phyloP scores from a whole-genome alignment of 2,888 invertebrate genomes.

The Furcula furcula region DNA sequence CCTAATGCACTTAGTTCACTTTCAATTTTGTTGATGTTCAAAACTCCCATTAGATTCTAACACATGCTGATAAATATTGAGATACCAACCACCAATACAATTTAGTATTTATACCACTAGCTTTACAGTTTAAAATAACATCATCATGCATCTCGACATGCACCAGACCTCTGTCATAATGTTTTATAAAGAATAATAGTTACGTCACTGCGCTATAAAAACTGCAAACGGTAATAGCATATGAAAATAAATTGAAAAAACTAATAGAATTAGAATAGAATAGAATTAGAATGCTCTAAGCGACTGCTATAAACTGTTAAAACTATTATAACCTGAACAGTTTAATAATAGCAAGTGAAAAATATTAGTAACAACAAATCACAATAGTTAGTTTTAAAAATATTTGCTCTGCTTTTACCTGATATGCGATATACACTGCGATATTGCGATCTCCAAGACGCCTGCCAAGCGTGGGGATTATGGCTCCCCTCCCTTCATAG shows the following conservation, averaged over 20 bases:
- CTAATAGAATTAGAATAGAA: background rate
- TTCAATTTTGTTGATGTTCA: background rate
- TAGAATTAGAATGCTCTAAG: no score
- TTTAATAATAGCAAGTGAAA: no score
- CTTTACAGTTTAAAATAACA: background rate
- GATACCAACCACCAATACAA: background rate
- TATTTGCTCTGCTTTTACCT: no score
- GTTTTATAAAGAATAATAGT: background rate
- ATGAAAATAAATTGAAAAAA: background rate
- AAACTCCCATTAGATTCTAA: background rate
- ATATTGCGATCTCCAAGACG: no score
- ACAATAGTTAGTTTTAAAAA: no score
- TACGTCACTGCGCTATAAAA: background rate
- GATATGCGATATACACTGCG: no score
- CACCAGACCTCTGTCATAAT: background rate
- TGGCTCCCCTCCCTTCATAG: no score
- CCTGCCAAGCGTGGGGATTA: no score
- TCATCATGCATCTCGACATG: background rate
- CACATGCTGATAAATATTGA: background rate
- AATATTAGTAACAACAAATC: no score
- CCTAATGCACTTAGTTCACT: background rate
- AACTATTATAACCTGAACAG: no score
- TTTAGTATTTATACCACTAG: background rate
- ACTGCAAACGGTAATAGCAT: background rate
- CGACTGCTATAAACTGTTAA: no score